Evolutionary conservation across 2,797 vertebrate genomes (phyloP), one percentile per base, ranked within the genome.

Genomic region (Darevskia nairensis): DNA sequence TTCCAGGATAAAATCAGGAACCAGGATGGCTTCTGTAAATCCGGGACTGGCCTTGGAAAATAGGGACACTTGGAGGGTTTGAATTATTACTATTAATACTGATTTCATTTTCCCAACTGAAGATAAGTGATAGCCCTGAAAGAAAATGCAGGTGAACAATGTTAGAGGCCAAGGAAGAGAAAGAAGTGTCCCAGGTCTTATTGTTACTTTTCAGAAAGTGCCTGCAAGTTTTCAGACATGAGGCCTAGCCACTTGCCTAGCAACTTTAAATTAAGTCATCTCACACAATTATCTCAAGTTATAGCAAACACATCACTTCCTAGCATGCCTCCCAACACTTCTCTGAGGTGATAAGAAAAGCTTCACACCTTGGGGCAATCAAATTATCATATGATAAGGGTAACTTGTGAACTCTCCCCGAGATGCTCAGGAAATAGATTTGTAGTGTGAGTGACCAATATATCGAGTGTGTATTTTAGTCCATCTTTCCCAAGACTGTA

Each of bases 331-430:
- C 77, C 68, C 68, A 85, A 74, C 77, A 71, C 50, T 64, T 80
- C 39, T 74, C 59, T 29, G 68, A 80, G 55, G 23, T 80, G 87
- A n/a, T 72, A 84, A 81, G 50, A 81, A 71, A 87, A 74, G 87
- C 84, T 88, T 88, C 82, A 88, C 35, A 72, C 82, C 21, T 80
- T 59, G 66, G 46, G 76, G 77, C 76, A 85, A 88, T 80, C 76
- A 83, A 88, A 80, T 88, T 88, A 88, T 88, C 82, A 85, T 74
- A 80, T 85, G 68, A 85, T 85, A 85, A 89, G 68, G 44, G 50
- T 46, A 81, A 64, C 86, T 81, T 81, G 82, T 44, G 23, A 84
- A 66, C 35, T 72, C 82, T 85, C 59, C 69, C 78, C 29, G 3
- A 21, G 55, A 89, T 59, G 74, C n/a, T 35, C 6, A 76, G 59